Evolutionary conservation across 2,888 invertebrate genomes (phyloP), one percentile per base, ranked within the genome.

Genomic region (Candidula unifasciata): DNA sequence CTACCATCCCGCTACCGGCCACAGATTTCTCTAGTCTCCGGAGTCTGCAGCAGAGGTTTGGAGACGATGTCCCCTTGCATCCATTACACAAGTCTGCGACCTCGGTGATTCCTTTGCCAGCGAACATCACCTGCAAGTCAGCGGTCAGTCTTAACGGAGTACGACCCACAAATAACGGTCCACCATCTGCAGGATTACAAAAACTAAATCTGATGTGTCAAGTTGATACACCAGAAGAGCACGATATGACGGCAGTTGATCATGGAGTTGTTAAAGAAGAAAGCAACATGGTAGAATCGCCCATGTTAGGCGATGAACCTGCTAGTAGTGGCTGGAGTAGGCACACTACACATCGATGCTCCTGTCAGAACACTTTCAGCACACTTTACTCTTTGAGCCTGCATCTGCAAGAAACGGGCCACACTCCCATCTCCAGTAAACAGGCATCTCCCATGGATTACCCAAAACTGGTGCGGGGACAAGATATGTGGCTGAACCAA

Each of bases 401-500:
- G 37, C 94, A 94, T 85, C 91, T 94, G 86, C 94, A 94, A 94
- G 98, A 98, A 94, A 97, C 98, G 24, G 98, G 98, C 96, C 98
- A 98, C 77, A 95, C 98, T 89, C 98, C 99, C 54, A 95, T 89
- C n/a, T 89, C 89, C 66, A 98, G 86, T 82, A 92, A 92, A 83
- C 89, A 89, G 57, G 88, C 90, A 33, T 90, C 88, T 60, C 86
- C 90, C 81, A 89, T 92, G 86, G 93, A 93, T 80, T 93, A 92
- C 86, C 93, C 93, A 89, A 99, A 99, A 94, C 95, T 99, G 89
- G 99, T 99, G 0, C 96, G 99, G 35, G 99, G 99, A 1, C 99
- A 99, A 94, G 99, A 99, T 93, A 98, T 99, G 57, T 99, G 99
- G 99, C 94, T 99, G 89, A 98, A 98, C 37, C 87, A 87, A 52